Conservation (phyloP, 2,113 vertebrate species). For the Oxyruncus cristatus region DNA sequence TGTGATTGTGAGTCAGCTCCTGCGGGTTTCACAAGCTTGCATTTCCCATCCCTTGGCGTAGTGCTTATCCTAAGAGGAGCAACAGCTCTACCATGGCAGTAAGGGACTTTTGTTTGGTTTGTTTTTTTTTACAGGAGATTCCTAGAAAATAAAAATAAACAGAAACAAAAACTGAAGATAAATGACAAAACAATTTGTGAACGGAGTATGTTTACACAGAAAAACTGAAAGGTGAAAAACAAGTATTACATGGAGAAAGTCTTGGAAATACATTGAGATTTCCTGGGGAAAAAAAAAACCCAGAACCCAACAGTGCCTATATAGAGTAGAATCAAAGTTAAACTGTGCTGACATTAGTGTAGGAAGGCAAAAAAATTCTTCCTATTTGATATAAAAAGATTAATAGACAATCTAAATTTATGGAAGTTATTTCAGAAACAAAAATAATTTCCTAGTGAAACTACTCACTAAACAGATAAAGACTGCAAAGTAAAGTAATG, state of each 20-base stretch:
- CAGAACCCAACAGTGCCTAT: not conserved
- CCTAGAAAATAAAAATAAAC: slow-evolving; percentile 70
- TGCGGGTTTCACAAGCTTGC: slow-evolving; percentile 54
- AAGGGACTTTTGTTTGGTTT: slow-evolving; percentile 28
- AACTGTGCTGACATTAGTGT: not conserved
- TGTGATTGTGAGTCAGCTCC: slow-evolving; percentile 50
- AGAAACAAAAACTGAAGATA: slow-evolving; percentile 43
- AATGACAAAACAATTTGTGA: slow-evolving; percentile 60
- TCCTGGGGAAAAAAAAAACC: not conserved
- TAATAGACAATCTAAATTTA: not conserved
- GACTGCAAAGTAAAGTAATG: not conserved
- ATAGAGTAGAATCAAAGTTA: not conserved
- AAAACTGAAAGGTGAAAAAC: slow-evolving; percentile 2
- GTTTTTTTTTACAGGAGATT: slow-evolving; percentile 73
- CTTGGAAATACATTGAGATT: not conserved
- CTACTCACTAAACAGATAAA: not conserved
- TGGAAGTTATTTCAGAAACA: not conserved
- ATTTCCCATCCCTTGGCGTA: slow-evolving; percentile 59
- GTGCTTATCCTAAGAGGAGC: slow-evolving; percentile 71
- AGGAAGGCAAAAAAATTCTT: not conserved
- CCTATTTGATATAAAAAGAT: not conserved
- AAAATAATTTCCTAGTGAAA: not conserved
- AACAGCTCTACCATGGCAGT: slow-evolving; percentile 60
- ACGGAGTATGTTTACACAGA: slow-evolving; percentile 40
- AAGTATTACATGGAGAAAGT: not conserved